A percentile compares a stretch with the other conserved stretches of the same genome.
phyloP scores from a whole-genome alignment of 2,113 vertebrate genomes.

The Plestiodon gilberti region DNA sequence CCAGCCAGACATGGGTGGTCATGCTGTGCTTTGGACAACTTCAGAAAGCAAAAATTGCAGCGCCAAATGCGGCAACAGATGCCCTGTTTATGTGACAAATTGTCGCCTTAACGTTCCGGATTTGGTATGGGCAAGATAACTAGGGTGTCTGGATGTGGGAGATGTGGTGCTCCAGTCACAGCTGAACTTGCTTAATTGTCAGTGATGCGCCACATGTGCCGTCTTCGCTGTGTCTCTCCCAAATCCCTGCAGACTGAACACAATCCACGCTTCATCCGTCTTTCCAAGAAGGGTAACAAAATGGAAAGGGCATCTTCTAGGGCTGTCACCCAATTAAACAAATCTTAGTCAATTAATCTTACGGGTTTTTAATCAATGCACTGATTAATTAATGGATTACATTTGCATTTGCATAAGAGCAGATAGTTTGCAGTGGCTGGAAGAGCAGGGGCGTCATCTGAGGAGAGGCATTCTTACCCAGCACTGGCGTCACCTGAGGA shows the following conservation, averaged over 20 bases:
- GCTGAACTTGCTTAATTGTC: not conserved
- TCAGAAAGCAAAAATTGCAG: not conserved
- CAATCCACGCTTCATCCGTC: not conserved
- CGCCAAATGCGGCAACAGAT: not conserved
- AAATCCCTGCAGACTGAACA: not conserved
- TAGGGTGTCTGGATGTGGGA: not conserved
- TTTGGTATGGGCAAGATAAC: not conserved
- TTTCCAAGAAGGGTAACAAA: not conserved
- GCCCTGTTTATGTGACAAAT: not conserved
- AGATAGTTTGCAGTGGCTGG: not conserved
- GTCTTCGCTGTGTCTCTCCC: not conserved
- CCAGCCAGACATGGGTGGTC: not conserved
- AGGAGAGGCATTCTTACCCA: too few relatives aligned
- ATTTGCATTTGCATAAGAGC: not conserved
- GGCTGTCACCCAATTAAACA: not conserved
- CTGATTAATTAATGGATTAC: not conserved
- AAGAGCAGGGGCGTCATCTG: not conserved
- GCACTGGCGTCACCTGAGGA: too few relatives aligned
- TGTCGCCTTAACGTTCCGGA: not conserved
- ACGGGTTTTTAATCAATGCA: not conserved
- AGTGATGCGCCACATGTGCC: not conserved
- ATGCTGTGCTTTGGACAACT: not conserved
- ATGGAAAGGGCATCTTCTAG: not conserved
- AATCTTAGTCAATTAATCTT: not conserved
- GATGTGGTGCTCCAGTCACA: too few relatives aligned